A percentile compares a stretch with the other conserved stretches of the same genome.
Evolutionary conservation across 1,140 invertebrate species (phyloP).

Genomic region (Mylabris phalerata): DNA sequence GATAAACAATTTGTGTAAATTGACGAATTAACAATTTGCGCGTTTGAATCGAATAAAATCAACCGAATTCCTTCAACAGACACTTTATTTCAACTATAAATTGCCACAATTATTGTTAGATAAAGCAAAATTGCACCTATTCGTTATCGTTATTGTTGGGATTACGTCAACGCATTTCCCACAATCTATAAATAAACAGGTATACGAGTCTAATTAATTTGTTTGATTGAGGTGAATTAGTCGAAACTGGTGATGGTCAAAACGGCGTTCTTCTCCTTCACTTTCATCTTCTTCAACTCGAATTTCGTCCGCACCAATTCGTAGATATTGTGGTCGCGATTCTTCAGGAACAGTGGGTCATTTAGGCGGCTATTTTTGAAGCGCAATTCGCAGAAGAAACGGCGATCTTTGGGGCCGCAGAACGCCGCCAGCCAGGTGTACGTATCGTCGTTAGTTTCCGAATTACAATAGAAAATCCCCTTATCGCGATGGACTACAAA

Average conservation of each 20-base stretch:
- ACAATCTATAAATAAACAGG: no score
- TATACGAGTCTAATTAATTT: no score
- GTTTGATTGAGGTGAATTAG: background rate
- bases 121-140: no score
- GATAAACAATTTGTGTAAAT: no score
- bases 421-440: slow-evolving; percentile 29
- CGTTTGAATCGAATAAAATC: no score
- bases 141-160: no score
- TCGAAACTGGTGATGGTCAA: slow-evolving; percentile 26
- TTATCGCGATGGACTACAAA: slow-evolving; percentile 29
- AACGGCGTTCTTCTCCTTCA: slow-evolving; percentile 34
- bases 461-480: slow-evolving; percentile 32
- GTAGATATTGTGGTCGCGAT: slow-evolving; percentile 20
- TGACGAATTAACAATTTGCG: no score
- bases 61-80: no score
- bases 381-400: slow-evolving; percentile 31
- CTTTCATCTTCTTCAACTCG: slow-evolving; percentile 27
- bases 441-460: slow-evolving; percentile 13
- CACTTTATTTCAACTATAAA: no score
- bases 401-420: slow-evolving; percentile 28
- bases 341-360: slow-evolving; percentile 23
- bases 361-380: slow-evolving; percentile 29
- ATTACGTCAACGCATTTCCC: no score
- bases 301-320: slow-evolving; percentile 14
- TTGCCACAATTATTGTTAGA: no score